Conservation (phyloP, 2,888 invertebrate genomes). For the Troides helena region DNA sequence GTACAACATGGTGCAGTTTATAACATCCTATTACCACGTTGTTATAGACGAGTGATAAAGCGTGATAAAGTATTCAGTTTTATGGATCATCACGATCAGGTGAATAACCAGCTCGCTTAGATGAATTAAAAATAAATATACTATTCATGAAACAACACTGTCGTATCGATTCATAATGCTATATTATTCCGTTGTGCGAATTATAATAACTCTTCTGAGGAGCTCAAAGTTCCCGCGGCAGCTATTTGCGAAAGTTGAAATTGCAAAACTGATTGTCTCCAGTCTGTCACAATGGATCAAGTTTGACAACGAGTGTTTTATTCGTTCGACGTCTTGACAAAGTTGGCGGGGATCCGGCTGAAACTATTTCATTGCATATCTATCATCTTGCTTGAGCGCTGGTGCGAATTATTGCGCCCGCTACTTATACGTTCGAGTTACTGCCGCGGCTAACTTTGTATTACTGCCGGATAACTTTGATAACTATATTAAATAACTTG, state of each 20-base stretch:
- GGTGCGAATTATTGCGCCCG: slow-evolving; percentile 21
- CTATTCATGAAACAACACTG: background rate
- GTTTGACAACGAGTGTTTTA: slow-evolving; percentile 28
- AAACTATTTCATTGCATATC: slow-evolving; percentile 28
- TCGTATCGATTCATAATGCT: slow-evolving; percentile 3
- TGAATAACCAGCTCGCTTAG: too few species aligned
- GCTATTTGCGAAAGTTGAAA: slow-evolving; percentile 29
- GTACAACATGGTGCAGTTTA: too few species aligned
- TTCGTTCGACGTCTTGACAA: slow-evolving; percentile 25
- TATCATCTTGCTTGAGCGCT: slow-evolving; percentile 23
- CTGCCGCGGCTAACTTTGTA: slow-evolving; percentile 15
- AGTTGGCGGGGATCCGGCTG: slow-evolving; percentile 17
- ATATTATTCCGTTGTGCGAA: slow-evolving; percentile 24
- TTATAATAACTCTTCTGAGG: slow-evolving; percentile 18
- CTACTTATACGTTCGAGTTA: slow-evolving; percentile 22
- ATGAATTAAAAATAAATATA: too few species aligned
- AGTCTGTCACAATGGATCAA: slow-evolving; percentile 30
- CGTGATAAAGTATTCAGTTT: too few species aligned
- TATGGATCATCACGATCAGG: too few species aligned
- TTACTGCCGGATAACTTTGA: slow-evolving; percentile 10
- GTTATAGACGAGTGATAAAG: too few species aligned
- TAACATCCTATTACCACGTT: too few species aligned
- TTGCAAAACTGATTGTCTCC: slow-evolving; percentile 30
- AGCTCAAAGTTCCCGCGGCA: slow-evolving; percentile 15
- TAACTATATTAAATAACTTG: slow-evolving; percentile 11